These are phyloP conservation scores for Drepanosiphum platanoidis DNA, from an alignment of 2,888 invertebrate species.

Conservation along the genomic window DNA sequence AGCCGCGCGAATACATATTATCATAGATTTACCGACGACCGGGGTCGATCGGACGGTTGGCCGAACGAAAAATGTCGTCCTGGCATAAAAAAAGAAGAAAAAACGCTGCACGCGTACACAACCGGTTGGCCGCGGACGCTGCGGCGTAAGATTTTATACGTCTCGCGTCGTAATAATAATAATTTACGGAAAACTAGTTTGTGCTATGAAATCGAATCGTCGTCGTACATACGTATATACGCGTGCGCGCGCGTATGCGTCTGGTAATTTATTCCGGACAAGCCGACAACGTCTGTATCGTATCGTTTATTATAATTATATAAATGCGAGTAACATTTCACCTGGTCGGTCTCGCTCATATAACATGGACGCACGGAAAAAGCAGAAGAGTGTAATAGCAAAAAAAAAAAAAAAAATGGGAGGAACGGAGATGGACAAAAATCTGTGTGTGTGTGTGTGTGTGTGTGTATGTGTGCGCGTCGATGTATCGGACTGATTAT, in stretches of 20 bases:
- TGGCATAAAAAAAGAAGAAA: not conserved
- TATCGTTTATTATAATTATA: not conserved
- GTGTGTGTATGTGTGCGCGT: not conserved
- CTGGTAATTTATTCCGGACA: conserved; percentile 44
- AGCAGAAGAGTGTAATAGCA: too few species aligned
- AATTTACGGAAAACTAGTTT: conserved; percentile 46
- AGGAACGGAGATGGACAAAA: not conserved
- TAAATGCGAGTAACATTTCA: not conserved
- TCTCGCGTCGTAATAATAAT: not conserved
- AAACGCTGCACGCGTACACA: not conserved
- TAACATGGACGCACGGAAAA: not conserved
- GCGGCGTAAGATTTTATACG: conserved; percentile 9
- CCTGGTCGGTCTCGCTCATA: too few species aligned
- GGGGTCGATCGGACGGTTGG: too few species aligned
- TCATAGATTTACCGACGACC: too few species aligned
- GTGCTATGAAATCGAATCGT: conserved; percentile 31
- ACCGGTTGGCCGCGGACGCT: conserved; percentile 20
- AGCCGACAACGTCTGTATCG: conserved; percentile 42
- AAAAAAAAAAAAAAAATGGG: not conserved
- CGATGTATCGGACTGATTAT: not conserved
- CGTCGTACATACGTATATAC: not conserved
- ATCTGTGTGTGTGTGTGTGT: not conserved
- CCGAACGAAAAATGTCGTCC: conserved; percentile 35
- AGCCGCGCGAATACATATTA: too few species aligned
- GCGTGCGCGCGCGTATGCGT: not conserved